Evolutionary conservation across 2,888 invertebrate species (phyloP).

Genomic region (Tetropium fuscum): DNA sequence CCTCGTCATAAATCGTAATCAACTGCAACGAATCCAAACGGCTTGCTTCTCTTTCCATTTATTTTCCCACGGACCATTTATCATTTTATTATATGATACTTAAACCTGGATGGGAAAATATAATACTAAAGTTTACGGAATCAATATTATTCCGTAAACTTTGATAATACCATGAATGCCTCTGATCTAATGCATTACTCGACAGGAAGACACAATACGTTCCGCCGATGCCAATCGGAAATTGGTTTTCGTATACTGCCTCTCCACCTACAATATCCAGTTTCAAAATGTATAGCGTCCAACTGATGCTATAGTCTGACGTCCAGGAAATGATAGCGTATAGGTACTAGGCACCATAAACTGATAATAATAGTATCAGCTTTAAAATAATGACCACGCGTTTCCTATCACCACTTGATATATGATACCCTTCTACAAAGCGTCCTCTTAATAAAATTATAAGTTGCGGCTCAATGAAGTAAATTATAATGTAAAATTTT

Average conservation of each 20-base stretch:
- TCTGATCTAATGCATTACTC: slow-evolving; percentile 1
- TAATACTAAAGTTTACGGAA: too few relatives aligned
- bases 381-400: slow-evolving; percentile 42
- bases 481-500: too few relatives aligned
- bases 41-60: neutral
- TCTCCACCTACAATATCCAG: neutral
- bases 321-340: slow-evolving; percentile 35
- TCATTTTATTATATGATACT: slow-evolving; percentile 1
- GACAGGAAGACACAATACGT: slow-evolving; percentile 12
- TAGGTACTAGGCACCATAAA: slow-evolving; percentile 16
- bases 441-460: slow-evolving; percentile 19
- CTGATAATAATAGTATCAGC: slow-evolving; percentile 29
- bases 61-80: neutral
- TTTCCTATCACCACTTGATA: slow-evolving; percentile 39
- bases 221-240: slow-evolving; percentile 13
- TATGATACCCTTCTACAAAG: slow-evolving; percentile 1
- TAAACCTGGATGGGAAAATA: slow-evolving; percentile 1
- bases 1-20: too few relatives aligned
- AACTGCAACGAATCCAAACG: too few relatives aligned
- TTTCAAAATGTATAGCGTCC: slow-evolving; percentile 23
- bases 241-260: slow-evolving; percentile 3
- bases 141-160: too few relatives aligned
- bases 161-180: too few relatives aligned
- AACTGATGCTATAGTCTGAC: slow-evolving; percentile 28
- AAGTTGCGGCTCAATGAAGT: too few relatives aligned